Percentiles rank a stretch among this genome's conserved stretches.
Conservation (phyloP, 2,113 vertebrate genomes). For the Eira barbara region DNA sequence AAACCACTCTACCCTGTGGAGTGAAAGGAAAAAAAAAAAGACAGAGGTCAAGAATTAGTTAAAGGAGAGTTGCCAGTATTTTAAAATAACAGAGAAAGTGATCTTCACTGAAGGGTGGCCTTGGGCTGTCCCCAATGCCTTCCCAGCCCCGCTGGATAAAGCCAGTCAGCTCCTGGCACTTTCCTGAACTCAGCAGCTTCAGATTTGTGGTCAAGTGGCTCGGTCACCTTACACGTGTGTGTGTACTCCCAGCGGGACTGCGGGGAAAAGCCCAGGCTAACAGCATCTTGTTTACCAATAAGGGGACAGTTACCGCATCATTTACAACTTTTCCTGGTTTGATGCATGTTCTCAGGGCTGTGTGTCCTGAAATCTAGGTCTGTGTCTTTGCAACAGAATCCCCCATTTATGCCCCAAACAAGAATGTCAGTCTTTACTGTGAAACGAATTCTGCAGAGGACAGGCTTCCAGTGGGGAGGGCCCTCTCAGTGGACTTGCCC, state of each 20-base stretch:
- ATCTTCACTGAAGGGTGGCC: background rate
- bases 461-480: background rate
- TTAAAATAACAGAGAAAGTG: constrained; percentile 24
- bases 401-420: background rate
- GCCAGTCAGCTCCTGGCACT: background rate
- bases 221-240: background rate
- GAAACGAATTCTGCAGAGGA: background rate
- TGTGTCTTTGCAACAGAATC: background rate
- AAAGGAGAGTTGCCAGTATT: constrained; percentile 36
- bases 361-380: background rate
- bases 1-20: constrained; percentile 87
- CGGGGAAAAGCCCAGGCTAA: background rate
- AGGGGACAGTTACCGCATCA: background rate
- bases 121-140: background rate
- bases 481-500: background rate
- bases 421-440: background rate
- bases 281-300: background rate
- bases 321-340: background rate
- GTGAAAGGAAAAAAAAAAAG: constrained; percentile 67
- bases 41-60: constrained; percentile 74
- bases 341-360: background rate
- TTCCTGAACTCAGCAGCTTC: constrained; percentile 6
- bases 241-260: background rate
- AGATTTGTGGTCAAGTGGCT: background rate
- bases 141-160: background rate